Conservation (phyloP, 1,140 invertebrate species). For the Rhagoletis zephyria region DNA sequence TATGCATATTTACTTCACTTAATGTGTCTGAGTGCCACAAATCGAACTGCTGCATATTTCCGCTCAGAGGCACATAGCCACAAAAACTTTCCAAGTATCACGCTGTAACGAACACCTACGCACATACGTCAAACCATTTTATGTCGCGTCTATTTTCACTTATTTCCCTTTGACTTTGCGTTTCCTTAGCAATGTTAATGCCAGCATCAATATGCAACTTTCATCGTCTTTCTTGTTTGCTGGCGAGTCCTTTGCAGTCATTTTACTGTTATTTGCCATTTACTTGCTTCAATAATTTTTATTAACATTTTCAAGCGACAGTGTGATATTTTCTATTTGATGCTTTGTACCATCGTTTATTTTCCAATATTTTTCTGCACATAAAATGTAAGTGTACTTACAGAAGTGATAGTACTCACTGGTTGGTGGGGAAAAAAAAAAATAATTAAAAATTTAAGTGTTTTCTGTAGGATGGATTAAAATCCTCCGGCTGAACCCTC, state of each 20-base stretch:
- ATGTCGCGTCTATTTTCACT: not conserved
- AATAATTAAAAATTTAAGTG: too few species aligned
- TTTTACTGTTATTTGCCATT: conserved; percentile 45
- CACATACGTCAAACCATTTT: not conserved
- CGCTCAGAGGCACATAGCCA: not conserved
- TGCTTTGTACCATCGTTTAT: not conserved
- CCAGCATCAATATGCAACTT: not conserved
- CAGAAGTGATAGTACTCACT: not conserved
- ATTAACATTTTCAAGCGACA: conserved; percentile 32
- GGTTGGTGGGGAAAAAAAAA: not conserved
- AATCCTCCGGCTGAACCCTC: too few species aligned
- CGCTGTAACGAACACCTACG: not conserved
- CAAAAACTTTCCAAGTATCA: not conserved
- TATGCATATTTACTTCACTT: not conserved
- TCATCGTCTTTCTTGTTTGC: not conserved
- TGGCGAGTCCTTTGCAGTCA: not conserved
- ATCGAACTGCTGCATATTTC: conserved; percentile 15
- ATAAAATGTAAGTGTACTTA: not conserved
- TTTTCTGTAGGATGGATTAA: too few species aligned
- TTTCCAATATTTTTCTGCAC: conserved; percentile 29
- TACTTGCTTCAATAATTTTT: conserved; percentile 50
- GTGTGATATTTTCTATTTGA: conserved; percentile 41
- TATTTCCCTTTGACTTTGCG: not conserved
- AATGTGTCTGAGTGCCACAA: not conserved
- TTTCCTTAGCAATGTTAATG: not conserved